Percentiles rank a stretch among this genome's conserved stretches.
Evolutionary conservation across 2,797 vertebrate genomes (phyloP).

Genomic region (Gastrophryne carolinensis): DNA sequence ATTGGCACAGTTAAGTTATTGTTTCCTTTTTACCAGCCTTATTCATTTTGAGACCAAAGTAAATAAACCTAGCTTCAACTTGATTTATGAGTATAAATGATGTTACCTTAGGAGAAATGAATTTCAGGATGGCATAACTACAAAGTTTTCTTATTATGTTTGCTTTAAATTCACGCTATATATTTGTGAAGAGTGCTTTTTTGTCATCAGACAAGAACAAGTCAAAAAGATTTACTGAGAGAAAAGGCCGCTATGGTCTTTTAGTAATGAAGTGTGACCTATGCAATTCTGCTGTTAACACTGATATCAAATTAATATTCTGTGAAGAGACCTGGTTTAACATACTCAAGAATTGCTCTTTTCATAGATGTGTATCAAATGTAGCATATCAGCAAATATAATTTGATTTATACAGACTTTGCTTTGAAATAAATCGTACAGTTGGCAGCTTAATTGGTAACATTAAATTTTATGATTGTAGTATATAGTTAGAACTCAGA

Average conservation of each 20-base stretch:
- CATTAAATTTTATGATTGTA: no score
- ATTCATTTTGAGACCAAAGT: background rate
- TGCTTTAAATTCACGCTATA: background rate
- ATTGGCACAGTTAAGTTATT: background rate
- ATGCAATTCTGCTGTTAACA: constrained; percentile 39
- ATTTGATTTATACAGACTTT: constrained; percentile 37
- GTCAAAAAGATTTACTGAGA: constrained; percentile 35
- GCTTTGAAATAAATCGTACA: background rate
- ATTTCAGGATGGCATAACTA: background rate
- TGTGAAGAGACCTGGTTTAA: constrained; percentile 33
- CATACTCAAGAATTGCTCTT: constrained; percentile 25
- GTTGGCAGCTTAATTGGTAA: background rate
- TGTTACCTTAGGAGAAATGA: background rate
- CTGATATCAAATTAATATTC: constrained; percentile 49
- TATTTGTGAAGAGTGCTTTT: background rate
- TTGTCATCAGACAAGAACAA: constrained; percentile 1
- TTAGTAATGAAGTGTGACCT: constrained; percentile 48
- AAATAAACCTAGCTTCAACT: background rate
- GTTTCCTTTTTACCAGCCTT: background rate
- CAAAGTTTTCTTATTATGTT: background rate
- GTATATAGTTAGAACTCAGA: no score
- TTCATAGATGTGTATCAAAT: constrained; percentile 35
- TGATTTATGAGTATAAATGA: background rate
- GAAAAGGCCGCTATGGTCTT: constrained; percentile 24
- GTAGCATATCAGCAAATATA: constrained; percentile 29